A percentile compares a stretch with the other conserved stretches of the same genome.
These are phyloP conservation scores for Tinamus major DNA, from an alignment of 2,797 vertebrate species.

Conservation along the genomic window DNA sequence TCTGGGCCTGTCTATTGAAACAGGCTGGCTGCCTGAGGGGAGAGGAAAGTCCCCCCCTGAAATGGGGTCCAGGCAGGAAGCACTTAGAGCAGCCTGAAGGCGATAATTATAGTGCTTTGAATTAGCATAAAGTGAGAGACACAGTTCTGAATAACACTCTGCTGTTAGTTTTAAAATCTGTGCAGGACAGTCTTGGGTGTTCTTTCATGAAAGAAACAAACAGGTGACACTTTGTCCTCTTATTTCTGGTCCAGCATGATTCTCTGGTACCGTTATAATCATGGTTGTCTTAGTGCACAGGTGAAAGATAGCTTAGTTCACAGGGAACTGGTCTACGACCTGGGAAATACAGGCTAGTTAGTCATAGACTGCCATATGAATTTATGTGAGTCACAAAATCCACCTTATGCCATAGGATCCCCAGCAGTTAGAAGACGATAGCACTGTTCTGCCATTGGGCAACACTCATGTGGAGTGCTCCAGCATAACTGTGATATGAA, in stretches of 20 bases:
- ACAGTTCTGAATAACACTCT: background rate
- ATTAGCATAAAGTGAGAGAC: background rate
- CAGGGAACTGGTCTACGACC: background rate
- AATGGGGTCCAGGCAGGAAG: conserved; percentile 12
- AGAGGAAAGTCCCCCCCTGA: background rate
- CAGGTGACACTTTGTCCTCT: background rate
- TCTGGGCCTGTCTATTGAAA: conserved; percentile 42
- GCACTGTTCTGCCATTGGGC: background rate
- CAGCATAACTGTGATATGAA: background rate
- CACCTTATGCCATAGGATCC: background rate
- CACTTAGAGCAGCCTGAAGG: background rate
- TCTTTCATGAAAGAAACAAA: background rate
- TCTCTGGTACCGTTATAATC: background rate
- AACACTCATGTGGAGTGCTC: background rate
- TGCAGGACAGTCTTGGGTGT: background rate
- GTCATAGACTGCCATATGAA: background rate
- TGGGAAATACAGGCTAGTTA: background rate
- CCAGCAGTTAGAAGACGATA: background rate
- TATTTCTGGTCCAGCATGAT: background rate
- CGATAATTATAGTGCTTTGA: conserved; percentile 19
- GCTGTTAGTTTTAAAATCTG: background rate
- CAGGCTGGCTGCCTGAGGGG: conserved; percentile 26
- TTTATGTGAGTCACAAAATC: background rate
- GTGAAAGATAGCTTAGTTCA: background rate
- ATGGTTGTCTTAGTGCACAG: background rate